These are phyloP conservation scores for Bruchidius siliquastri DNA, from an alignment of 2,888 invertebrate species.

Conservation along the genomic window DNA sequence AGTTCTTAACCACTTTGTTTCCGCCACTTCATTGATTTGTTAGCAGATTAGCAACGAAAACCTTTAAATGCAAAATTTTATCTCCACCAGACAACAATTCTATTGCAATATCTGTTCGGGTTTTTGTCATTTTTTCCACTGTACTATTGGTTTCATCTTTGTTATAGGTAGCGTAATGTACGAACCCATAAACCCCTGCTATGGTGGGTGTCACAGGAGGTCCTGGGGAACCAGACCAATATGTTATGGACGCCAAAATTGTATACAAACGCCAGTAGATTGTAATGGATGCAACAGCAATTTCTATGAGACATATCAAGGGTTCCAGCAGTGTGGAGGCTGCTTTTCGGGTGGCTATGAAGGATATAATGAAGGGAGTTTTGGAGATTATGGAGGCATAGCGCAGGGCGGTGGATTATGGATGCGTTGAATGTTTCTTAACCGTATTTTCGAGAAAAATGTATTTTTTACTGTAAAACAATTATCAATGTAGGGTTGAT, in stretches of 20 bases:
- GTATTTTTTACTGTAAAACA: no score
- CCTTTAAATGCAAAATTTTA: no score
- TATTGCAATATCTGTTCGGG: no score
- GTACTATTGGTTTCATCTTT: not conserved
- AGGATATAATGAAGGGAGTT: no score
- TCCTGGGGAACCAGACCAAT: not conserved
- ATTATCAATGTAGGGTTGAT: no score
- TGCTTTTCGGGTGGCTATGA: not conserved
- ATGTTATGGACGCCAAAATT: not conserved
- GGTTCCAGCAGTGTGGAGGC: conserved; percentile 1
- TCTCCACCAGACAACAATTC: no score
- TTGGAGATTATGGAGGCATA: not conserved
- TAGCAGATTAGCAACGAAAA: no score
- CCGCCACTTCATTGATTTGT: no score
- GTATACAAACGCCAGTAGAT: not conserved
- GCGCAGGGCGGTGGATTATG: not conserved
- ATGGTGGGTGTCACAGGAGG: not conserved
- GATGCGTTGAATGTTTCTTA: no score
- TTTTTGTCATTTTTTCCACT: no score
- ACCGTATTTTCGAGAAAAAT: no score
- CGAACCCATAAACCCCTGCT: conserved; percentile 9
- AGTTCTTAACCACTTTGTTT: no score
- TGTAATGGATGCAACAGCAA: not conserved
- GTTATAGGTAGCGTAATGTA: conserved; percentile 8
- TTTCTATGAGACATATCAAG: not conserved